Percentiles rank a stretch among this genome's conserved stretches.
phyloP scores from a whole-genome alignment of 2,888 invertebrate genomes.

The Drosophila algonquin region DNA sequence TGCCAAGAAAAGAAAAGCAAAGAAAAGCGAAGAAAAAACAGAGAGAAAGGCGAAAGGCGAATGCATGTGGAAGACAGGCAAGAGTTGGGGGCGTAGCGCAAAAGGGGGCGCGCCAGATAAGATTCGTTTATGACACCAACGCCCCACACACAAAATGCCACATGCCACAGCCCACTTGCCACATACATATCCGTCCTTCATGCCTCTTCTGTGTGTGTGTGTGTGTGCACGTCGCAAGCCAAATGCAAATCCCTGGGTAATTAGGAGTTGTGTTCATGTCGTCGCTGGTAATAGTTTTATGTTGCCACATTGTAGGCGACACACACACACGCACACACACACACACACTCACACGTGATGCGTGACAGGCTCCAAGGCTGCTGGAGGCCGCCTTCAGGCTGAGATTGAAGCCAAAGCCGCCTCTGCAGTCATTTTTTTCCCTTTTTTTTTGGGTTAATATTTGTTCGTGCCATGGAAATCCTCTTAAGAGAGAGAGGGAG shows the following conservation, averaged over 20 bases:
- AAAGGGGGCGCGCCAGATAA: constrained; percentile 65
- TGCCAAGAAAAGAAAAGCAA: constrained; percentile 45
- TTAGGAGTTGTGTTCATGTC: constrained; percentile 81
- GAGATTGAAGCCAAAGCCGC: constrained; percentile 72
- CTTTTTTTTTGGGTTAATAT: constrained; percentile 65
- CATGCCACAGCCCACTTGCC: constrained; percentile 45
- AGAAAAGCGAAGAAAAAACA: background rate
- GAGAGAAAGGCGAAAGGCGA: constrained; percentile 22
- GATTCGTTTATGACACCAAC: constrained; percentile 73
- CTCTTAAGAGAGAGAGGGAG: background rate
- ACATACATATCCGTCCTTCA: background rate
- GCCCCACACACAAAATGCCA: background rate
- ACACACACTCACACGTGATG: constrained; percentile 55
- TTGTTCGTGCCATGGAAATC: constrained; percentile 56
- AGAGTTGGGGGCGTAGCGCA: constrained; percentile 41
- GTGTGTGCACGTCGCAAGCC: constrained; percentile 54
- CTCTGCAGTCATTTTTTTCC: constrained; percentile 33
- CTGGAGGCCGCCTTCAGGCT: constrained; percentile 25
- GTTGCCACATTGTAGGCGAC: constrained; percentile 77
- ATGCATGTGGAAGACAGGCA: constrained; percentile 48
- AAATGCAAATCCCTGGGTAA: constrained; percentile 81
- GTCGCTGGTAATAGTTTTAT: constrained; percentile 78
- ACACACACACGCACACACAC: constrained; percentile 59
- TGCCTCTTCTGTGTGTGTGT: constrained; percentile 15
- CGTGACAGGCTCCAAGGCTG: constrained; percentile 44